phyloP scores from a whole-genome alignment of 2,113 vertebrate genomes.

The Eublepharis macularius region DNA sequence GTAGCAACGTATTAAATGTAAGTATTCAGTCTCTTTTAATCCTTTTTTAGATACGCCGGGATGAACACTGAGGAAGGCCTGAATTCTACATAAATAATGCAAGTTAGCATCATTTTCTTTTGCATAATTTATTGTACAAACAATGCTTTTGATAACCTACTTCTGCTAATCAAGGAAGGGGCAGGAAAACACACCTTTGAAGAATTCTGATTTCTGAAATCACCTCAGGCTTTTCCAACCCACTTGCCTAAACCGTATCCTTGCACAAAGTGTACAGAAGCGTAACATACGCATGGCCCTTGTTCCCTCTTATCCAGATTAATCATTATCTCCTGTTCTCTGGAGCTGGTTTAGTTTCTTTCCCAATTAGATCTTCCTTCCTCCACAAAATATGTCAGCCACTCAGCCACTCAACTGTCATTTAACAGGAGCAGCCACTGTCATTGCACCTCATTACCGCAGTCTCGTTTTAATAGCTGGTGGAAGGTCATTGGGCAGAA shows the following conservation, averaged over 20 bases:
- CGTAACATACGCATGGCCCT: not conserved
- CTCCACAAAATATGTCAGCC: slow-evolving; percentile 10
- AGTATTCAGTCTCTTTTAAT: too few relatives aligned
- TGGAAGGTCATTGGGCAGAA: slow-evolving; percentile 35
- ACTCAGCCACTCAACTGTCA: not conserved
- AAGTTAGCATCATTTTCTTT: not conserved
- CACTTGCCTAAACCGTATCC: not conserved
- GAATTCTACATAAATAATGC: not conserved
- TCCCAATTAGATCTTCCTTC: slow-evolving; percentile 35
- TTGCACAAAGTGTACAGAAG: not conserved
- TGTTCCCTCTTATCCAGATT: not conserved
- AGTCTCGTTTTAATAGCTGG: slow-evolving; percentile 22
- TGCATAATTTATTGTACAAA: not conserved
- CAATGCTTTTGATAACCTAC: not conserved
- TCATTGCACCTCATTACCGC: slow-evolving; percentile 32
- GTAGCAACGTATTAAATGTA: too few relatives aligned
- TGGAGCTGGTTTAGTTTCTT: slow-evolving; percentile 24
- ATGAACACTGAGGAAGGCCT: too few relatives aligned
- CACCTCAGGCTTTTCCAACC: not conserved
- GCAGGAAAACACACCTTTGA: not conserved
- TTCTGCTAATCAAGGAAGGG: not conserved
- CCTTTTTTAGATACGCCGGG: too few relatives aligned
- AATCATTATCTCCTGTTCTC: slow-evolving; percentile 5
- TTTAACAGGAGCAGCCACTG: slow-evolving; percentile 39
- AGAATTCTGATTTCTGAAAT: not conserved